These are phyloP conservation scores for Uromys caudimaculatus DNA, from an alignment of 2,797 vertebrate genomes.

Conservation along the genomic window DNA sequence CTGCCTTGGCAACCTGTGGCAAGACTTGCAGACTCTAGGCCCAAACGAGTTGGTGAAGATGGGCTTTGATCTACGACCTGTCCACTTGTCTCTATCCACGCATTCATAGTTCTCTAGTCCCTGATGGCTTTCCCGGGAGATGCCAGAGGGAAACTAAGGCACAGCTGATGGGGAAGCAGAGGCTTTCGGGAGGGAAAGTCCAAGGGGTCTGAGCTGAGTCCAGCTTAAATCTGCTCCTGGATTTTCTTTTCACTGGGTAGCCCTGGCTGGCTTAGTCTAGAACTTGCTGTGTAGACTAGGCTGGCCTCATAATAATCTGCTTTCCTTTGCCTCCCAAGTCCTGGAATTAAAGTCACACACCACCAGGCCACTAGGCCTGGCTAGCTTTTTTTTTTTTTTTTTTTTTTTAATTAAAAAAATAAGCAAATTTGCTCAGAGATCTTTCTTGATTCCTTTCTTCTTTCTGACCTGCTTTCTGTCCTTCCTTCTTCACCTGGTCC, in stretches of 20 bases:
- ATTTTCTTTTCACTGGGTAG: not conserved
- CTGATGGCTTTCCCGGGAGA: not conserved
- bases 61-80: not conserved
- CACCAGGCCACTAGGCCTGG: not conserved
- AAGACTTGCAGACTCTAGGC: not conserved
- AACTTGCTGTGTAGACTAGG: not conserved
- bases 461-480: not conserved
- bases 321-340: not conserved
- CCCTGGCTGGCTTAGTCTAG: not conserved
- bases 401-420: not conserved
- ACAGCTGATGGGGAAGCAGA: not conserved
- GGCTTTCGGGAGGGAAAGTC: not conserved
- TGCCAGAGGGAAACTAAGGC: not conserved
- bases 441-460: not conserved
- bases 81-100: not conserved
- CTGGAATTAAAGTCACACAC: not conserved
- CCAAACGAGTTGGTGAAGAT: accelerated
- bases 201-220: not conserved
- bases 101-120: not conserved
- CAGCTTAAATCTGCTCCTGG: not conserved
- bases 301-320: not conserved
- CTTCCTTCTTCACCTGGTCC: not conserved
- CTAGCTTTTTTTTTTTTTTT: not conserved
- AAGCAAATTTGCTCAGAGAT: not conserved
- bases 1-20: accelerated